These are phyloP conservation scores for Propsilocerus akamusi DNA, from an alignment of 1,140 invertebrate species.

Conservation along the genomic window DNA sequence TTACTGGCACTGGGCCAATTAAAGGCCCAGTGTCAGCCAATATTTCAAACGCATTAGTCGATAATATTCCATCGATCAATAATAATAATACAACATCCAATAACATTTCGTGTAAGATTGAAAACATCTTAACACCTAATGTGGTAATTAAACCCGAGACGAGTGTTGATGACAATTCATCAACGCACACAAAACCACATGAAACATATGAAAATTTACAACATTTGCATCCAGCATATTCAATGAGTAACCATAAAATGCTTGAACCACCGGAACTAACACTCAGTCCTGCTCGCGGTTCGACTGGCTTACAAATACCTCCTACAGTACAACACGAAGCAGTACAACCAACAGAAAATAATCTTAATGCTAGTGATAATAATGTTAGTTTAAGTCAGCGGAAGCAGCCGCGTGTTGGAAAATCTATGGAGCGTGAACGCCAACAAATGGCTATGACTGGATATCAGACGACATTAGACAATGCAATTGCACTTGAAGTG, in stretches of 20 bases:
- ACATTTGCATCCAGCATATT: conserved; percentile 20
- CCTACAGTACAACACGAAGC: conserved; percentile 23
- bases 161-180: background rate
- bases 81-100: background rate
- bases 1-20: conserved; percentile 56
- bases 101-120: conserved; percentile 1
- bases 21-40: conserved; percentile 6
- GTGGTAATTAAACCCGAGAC: conserved; percentile 6
- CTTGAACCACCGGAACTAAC: conserved; percentile 6
- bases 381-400: conserved; percentile 6
- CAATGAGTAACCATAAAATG: conserved; percentile 15
- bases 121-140: background rate
- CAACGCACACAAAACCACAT: conserved; percentile 10
- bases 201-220: conserved; percentile 21
- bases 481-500: background rate
- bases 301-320: conserved; percentile 34
- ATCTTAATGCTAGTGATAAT: background rate
- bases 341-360: conserved; percentile 13
- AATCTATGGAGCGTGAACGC: conserved; percentile 39
- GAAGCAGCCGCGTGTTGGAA: conserved; percentile 41
- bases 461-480: conserved; percentile 1
- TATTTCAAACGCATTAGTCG: background rate
- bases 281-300: conserved; percentile 44
- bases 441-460: conserved; percentile 17
- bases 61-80: background rate